These are phyloP conservation scores for Calephelis virginiensis DNA, from an alignment of 1,140 invertebrate genomes.

Conservation along the genomic window DNA sequence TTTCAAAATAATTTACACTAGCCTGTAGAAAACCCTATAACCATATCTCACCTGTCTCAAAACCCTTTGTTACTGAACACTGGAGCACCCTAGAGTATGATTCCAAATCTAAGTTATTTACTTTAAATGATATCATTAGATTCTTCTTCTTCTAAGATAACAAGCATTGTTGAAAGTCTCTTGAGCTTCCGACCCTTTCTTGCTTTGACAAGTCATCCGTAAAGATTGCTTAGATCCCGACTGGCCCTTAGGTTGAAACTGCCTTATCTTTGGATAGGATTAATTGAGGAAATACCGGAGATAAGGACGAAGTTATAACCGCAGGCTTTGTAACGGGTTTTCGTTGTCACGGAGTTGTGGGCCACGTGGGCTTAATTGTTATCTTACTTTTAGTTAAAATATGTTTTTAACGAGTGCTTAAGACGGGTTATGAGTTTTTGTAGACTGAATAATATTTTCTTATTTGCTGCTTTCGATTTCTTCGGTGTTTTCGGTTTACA, in stretches of 20 bases:
- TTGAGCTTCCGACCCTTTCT: conserved; percentile 73
- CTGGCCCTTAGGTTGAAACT: conserved; percentile 72
- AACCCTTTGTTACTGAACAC: conserved; percentile 1
- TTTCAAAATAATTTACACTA: neutral
- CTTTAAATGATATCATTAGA: conserved; percentile 72
- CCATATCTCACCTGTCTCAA: neutral
- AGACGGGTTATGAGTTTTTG: no score
- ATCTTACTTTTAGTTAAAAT: neutral
- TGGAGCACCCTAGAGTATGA: conserved; percentile 22
- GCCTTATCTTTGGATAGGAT: conserved; percentile 71
- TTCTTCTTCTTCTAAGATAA: conserved; percentile 72
- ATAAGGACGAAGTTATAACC: conserved; percentile 67
- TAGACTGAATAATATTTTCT: no score
- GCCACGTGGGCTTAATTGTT: conserved; percentile 29
- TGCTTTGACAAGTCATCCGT: conserved; percentile 76
- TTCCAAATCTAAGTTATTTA: conserved; percentile 47
- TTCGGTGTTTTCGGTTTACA: no score
- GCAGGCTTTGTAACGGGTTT: conserved; percentile 35
- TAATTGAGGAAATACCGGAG: conserved; percentile 73
- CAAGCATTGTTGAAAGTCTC: conserved; percentile 77
- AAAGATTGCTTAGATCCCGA: conserved; percentile 76
- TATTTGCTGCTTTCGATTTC: no score
- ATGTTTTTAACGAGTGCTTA: no score
- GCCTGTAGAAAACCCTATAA: neutral
- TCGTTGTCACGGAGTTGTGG: conserved; percentile 33